A percentile compares a stretch with the other conserved stretches of the same genome.
phyloP scores from a whole-genome alignment of 2,113 vertebrate species.

The Peromyscus leucopus region DNA sequence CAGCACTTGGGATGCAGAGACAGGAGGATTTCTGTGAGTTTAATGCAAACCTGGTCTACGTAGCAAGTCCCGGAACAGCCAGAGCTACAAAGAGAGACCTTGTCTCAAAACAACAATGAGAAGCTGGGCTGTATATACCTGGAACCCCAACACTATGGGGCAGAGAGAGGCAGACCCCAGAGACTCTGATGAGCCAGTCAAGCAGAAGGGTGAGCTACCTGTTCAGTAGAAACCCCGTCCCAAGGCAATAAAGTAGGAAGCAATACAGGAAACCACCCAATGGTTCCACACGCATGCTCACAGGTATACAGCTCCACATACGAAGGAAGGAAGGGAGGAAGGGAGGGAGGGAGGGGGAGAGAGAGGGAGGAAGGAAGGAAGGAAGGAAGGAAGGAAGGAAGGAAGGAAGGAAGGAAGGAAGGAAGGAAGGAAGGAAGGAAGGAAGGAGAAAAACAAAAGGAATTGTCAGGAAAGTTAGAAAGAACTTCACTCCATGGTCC shows the following conservation, averaged over 20 bases:
- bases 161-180: not conserved
- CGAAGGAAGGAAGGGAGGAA: not conserved
- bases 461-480: not conserved
- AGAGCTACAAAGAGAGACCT: not conserved
- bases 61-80: not conserved
- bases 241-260: not conserved
- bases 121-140: not conserved
- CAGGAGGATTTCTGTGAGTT: not conserved
- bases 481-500: rapidly evolving
- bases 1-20: not conserved
- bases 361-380: not conserved
- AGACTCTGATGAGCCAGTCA: not conserved
- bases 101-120: not conserved
- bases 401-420: no score
- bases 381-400: no score
- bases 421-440: not conserved
- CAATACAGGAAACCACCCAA: no score
- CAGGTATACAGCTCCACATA: not conserved
- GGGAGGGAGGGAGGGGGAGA: no score
- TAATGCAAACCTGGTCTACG: not conserved
- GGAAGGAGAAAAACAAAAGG: no score
- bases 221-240: not conserved
- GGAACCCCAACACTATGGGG: not conserved
- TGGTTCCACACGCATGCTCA: not conserved
- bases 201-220: not conserved